These are phyloP conservation scores for Turnix velox DNA, from an alignment of 2,113 vertebrate species.

Conservation along the genomic window DNA sequence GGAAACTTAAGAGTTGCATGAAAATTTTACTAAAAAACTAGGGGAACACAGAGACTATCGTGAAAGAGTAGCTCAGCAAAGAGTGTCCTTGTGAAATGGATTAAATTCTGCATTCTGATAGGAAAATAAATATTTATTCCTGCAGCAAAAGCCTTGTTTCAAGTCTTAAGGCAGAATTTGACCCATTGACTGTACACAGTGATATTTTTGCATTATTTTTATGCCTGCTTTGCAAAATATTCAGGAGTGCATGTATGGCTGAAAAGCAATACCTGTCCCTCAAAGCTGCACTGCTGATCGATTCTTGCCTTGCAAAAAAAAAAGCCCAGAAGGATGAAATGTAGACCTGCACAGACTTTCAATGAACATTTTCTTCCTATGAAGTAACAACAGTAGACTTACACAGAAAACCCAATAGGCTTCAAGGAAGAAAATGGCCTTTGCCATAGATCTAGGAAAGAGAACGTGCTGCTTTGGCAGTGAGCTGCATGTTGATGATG, in stretches of 20 bases:
- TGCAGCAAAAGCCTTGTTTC: not conserved
- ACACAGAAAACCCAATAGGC: not conserved
- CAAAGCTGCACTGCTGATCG: not conserved
- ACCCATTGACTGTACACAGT: not conserved
- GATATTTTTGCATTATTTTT: not conserved
- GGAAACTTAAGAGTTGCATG: not conserved
- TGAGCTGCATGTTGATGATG: not conserved
- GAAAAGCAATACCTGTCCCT: not conserved
- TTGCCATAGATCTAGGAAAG: not conserved
- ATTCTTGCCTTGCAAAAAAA: not conserved
- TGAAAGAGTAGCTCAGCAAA: not conserved
- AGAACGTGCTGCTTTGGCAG: not conserved
- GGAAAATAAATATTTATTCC: not conserved
- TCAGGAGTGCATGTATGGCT: not conserved
- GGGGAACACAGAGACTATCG: not conserved
- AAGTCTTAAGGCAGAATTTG: not conserved
- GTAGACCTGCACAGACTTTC: not conserved
- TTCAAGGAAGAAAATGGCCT: slow-evolving; percentile 14
- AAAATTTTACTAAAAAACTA: not conserved
- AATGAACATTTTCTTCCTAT: slow-evolving; percentile 19
- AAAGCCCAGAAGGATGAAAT: not conserved
- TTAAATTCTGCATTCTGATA: not conserved
- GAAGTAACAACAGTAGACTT: not conserved
- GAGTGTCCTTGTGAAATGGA: not conserved
- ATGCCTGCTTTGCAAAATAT: not conserved